Evolutionary conservation across 2,888 invertebrate species (phyloP).

Genomic region (Andrena hattorfiana): DNA sequence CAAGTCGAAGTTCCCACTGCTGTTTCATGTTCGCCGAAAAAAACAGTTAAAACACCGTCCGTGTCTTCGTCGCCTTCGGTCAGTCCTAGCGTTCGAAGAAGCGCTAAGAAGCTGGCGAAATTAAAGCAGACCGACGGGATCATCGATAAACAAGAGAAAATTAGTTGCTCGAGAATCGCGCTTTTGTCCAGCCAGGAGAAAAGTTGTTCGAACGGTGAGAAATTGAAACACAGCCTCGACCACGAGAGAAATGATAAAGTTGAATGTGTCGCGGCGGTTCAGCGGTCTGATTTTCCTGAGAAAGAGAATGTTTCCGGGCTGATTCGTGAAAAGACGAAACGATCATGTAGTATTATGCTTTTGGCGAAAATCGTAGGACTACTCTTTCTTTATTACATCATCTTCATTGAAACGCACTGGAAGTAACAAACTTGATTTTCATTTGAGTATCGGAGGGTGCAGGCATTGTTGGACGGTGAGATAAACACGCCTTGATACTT

Average conservation of each 20-base stretch:
- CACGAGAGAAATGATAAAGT: neutral
- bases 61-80: neutral
- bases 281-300: neutral
- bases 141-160: neutral
- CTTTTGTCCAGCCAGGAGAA: neutral
- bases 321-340: neutral
- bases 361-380: constrained; percentile 13
- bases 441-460: neutral
- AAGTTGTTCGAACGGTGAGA: neutral
- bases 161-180: neutral
- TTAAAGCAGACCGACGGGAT: neutral
- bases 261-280: neutral
- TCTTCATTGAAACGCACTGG: constrained; percentile 1
- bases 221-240: neutral
- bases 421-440: neutral
- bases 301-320: neutral
- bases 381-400: constrained; percentile 18
- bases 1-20: neutral
- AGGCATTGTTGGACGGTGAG: too few relatives aligned
- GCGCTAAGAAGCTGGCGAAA: constrained; percentile 2
- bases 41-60: neutral
- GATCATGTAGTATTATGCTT: neutral
- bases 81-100: constrained; percentile 3
- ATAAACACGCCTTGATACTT: too few relatives aligned
- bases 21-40: neutral